Base-by-base conservation (phyloP, 2,113 vertebrate species). In the Caranx ignobilis region DNA sequence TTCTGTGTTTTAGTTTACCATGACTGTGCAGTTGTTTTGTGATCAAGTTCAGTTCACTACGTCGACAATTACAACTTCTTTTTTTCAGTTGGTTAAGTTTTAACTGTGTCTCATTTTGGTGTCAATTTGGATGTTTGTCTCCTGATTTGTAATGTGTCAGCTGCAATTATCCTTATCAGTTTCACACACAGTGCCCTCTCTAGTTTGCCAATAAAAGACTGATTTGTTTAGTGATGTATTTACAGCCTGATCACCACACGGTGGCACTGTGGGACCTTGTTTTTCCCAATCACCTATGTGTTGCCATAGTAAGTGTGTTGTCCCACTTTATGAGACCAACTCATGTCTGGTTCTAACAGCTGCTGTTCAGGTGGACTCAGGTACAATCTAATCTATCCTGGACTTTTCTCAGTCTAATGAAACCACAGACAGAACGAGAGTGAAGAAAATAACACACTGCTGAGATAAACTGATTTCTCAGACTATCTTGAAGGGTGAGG, bases 181-280 rank as follows among this genome's bases (percentile, higher is more conserved):
- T 71, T 63, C n/a, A 52, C 0, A 0, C n/a, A 52, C 0, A 0
- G 13, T 52, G 64, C 26, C 65, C 47, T 70, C 19, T 41, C 19
- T 41, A 34, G n/a, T 43, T 79, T 83, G 26, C 43, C 48, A 71
- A 65, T 64, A 56, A 78, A 60, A 77, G 34, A 70, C 39, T 13
- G 47, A 34, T 70, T 52, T 63, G 60, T 48, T 66, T 7, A 70
- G 31, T 15, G 34, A 7, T 21, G 66, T 31, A 18, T n/a, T 0
- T 54, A 37, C 26, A 64, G 8, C 3, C 19, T 10, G 16, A 32
- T 37, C n/a, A 32, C 90, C 93, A 94, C 87, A 88, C 63, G 94
- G 54, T 86, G 89, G 93, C 92, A 66, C 82, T 94, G 85, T 89
- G 82, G 85, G 11, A 72, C 85, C 65, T 77, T 65, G 3, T 9